These are phyloP conservation scores for Manis crassicaudata DNA, from an alignment of 2,797 vertebrate species.

Conservation along the genomic window DNA sequence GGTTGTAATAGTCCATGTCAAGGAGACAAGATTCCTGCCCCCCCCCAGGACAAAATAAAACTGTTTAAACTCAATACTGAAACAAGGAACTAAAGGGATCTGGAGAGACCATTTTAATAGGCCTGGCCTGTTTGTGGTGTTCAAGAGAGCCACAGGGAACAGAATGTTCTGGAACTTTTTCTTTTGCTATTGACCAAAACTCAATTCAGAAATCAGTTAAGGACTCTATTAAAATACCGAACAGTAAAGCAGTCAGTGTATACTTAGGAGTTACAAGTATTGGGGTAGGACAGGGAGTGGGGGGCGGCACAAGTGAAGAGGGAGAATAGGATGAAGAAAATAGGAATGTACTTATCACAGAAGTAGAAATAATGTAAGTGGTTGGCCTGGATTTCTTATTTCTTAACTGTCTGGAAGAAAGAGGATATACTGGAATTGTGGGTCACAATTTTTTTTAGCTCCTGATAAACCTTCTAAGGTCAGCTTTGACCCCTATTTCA, in stretches of 20 bases:
- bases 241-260: neutral
- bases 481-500: neutral
- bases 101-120: neutral
- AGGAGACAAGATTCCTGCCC: neutral
- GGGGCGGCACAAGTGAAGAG: too few relatives aligned
- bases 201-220: slow-evolving; percentile 27
- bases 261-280: neutral
- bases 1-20: neutral
- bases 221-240: neutral
- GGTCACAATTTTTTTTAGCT: neutral
- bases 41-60: neutral
- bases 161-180: neutral
- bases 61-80: neutral
- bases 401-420: slow-evolving; percentile 26
- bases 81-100: neutral
- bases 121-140: neutral
- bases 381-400: slow-evolving; percentile 12
- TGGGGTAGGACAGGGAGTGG: neutral
- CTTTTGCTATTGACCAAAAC: neutral
- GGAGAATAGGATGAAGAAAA: neutral
- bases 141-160: neutral
- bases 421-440: neutral
- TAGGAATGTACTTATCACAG: neutral
- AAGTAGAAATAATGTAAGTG: neutral
- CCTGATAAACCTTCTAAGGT: neutral